Base-by-base conservation (phyloP, 1,140 invertebrate genomes). In the Aphaenogaster rudis region DNA sequence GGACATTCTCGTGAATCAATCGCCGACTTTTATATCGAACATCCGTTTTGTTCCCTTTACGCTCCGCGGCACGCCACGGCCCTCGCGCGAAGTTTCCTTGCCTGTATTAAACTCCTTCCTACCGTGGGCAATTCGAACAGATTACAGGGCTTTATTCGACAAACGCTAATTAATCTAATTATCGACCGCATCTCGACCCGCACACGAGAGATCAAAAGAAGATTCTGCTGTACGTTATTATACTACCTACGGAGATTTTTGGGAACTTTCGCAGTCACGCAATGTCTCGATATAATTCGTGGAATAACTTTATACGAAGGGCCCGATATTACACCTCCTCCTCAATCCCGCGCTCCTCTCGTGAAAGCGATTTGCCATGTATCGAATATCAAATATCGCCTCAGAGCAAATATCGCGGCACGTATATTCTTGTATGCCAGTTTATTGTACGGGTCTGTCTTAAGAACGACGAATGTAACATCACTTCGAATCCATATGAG, bases 161-260 rank as follows among this genome's bases (percentile, higher is more conserved):
- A 86, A 94, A 93, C 90, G 91, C 90, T 94, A 94, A 95, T 95
- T 95, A 95, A 94, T 94, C 94, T 92, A 95, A 95, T 95, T 95
- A 95, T 93, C 93, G 92, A 86, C 89, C 91, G 89, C 88, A 92
- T 92, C 88, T 90, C 92, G 91, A 88, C 42, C 88, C 90, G 90
- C 93, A 88, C 92, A 91, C 91, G 92, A 91, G 91, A 90, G 94
- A 94, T 94, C 92, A 93, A 91, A 90, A 81, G 86, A 90, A 72
- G 85, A 91, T 86, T 85, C 64, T 57, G 72, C 45, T 71, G 54
- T 74, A 57, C 61, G 74, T 89, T 91, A 92, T 92, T 92, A 92
- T 92, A 88, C 86, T 78, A 77, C 82, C 90, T 86, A 91, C 84
- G 71, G 80, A 86, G 69, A 90, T 92, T 93, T 84, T 93, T 87